A percentile compares a stretch with the other conserved stretches of the same genome.
Conservation (phyloP, 2,797 vertebrate species). For the Eupleurogrammus muticus region DNA sequence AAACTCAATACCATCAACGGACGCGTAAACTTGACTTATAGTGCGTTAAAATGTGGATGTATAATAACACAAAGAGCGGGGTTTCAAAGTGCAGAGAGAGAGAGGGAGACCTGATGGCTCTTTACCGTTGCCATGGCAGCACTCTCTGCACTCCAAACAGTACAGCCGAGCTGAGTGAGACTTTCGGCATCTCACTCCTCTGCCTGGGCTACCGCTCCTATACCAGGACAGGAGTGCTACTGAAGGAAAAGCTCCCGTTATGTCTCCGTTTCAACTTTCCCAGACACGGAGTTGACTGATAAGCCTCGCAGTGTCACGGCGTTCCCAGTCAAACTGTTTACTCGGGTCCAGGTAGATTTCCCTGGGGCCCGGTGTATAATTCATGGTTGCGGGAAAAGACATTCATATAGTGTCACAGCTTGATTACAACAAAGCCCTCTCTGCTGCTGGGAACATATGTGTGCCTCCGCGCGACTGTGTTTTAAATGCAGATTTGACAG, state of each 20-base stretch:
- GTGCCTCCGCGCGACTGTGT: conserved; percentile 31
- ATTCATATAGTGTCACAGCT: conserved; percentile 42
- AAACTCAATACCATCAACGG: conserved; percentile 43
- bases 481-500: conserved; percentile 64
- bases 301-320: conserved; percentile 14
- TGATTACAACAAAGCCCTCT: conserved; percentile 37
- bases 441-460: conserved; percentile 47
- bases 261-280: conserved; percentile 20
- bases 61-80: conserved; percentile 11
- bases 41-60: not conserved
- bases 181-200: conserved; percentile 74
- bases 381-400: conserved; percentile 36
- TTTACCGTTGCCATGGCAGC: conserved; percentile 84
- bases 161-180: conserved; percentile 75
- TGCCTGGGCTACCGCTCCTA: conserved; percentile 43
- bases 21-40: not conserved
- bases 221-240: conserved; percentile 31
- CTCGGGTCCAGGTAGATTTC: conserved; percentile 60
- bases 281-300: conserved; percentile 29
- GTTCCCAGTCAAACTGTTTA: conserved; percentile 48
- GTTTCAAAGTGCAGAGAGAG: conserved; percentile 35
- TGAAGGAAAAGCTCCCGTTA: conserved; percentile 51
- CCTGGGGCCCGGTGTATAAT: conserved; percentile 39
- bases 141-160: conserved; percentile 77
- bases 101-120: conserved; percentile 67